Percentiles rank a stretch among this genome's conserved stretches.
phyloP scores from a whole-genome alignment of 2,797 vertebrate genomes.

The Danionella dracula region DNA sequence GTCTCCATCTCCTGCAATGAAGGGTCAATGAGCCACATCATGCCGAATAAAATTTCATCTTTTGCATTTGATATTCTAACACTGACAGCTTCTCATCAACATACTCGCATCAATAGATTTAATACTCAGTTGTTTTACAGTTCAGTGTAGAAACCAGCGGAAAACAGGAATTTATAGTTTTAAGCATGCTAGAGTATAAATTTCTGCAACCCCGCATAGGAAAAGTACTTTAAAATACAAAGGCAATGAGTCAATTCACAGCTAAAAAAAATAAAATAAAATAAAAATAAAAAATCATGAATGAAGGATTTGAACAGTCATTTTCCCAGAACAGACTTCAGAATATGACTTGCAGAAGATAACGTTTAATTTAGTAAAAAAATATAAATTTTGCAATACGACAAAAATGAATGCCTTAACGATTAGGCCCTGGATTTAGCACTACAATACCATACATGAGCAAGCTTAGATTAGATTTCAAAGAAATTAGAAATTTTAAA shows the following conservation, averaged over 20 bases:
- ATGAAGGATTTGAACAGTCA: neutral
- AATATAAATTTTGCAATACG: neutral
- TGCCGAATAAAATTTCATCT: neutral
- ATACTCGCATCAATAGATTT: neutral
- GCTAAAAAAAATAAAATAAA: neutral
- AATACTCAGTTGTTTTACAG: neutral
- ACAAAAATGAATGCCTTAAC: neutral
- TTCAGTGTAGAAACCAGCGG: neutral
- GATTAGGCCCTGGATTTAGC: neutral
- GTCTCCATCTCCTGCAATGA: conserved; percentile 19
- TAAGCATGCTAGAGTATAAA: neutral
- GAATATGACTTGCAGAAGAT: neutral
- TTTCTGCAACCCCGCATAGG: neutral
- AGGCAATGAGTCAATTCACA: neutral
- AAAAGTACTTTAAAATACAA: neutral
- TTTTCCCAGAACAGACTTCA: conserved; percentile 6
- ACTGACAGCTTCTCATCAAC: neutral
- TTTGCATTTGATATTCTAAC: neutral
- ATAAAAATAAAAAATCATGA: neutral
- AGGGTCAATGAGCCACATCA: neutral
- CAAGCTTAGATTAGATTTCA: too few relatives aligned
- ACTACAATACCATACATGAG: too few relatives aligned
- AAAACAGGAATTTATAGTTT: neutral
- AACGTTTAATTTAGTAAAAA: neutral
- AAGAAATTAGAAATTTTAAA: too few relatives aligned